These are phyloP conservation scores for Gobionotothen gibberifrons DNA, from an alignment of 2,797 vertebrate genomes.

Conservation along the genomic window DNA sequence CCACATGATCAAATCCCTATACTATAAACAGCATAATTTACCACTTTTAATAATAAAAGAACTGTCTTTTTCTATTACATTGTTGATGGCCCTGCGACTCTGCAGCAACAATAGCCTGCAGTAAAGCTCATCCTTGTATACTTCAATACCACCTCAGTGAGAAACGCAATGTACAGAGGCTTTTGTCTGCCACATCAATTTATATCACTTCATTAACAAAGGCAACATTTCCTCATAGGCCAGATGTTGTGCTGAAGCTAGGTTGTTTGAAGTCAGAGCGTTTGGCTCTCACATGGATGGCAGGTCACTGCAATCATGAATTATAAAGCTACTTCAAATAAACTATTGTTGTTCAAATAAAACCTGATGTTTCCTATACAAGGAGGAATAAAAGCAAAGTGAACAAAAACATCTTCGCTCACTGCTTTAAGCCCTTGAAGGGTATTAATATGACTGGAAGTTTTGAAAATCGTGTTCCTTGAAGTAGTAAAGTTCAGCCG, in stretches of 20 bases:
- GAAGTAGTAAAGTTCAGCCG: slow-evolving; percentile 17
- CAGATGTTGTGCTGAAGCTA: slow-evolving; percentile 72
- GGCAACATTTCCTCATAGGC: slow-evolving; percentile 72
- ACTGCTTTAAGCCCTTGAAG: slow-evolving; percentile 2
- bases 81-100: slow-evolving; percentile 36
- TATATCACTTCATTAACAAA: slow-evolving; percentile 77
- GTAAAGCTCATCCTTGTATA: slow-evolving; percentile 19
- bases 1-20: slow-evolving; percentile 49
- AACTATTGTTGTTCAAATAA: slow-evolving; percentile 31
- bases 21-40: slow-evolving; percentile 65
- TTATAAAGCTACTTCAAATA: slow-evolving; percentile 66
- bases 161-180: slow-evolving; percentile 61
- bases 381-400: slow-evolving; percentile 26
- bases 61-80: slow-evolving; percentile 44
- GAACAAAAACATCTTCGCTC: slow-evolving; percentile 19
- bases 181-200: slow-evolving; percentile 81
- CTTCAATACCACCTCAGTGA: slow-evolving; percentile 60
- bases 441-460: slow-evolving; percentile 5
- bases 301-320: slow-evolving; percentile 74
- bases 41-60: slow-evolving; percentile 44
- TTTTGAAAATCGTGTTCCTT: slow-evolving; percentile 12
- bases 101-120: slow-evolving; percentile 28
- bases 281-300: slow-evolving; percentile 63
- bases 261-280: slow-evolving; percentile 77
- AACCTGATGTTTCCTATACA: slow-evolving; percentile 3